phyloP scores from a whole-genome alignment of 2,113 vertebrate species.

The Lontra canadensis region DNA sequence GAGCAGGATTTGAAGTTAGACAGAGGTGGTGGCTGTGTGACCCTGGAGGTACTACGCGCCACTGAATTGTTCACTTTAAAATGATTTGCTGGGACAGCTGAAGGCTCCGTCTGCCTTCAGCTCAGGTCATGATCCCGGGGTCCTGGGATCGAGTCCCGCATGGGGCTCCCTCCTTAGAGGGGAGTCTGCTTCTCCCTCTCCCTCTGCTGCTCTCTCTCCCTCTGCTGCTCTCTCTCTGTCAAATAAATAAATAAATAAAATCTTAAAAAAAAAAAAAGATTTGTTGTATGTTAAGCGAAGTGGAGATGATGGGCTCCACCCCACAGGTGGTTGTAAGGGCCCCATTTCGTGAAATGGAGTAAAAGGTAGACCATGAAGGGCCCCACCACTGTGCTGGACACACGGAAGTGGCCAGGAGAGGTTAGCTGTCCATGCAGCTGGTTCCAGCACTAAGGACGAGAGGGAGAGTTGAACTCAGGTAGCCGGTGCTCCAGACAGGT shows the following conservation, averaged over 20 bases:
- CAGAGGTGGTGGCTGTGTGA: not conserved
- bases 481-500: not conserved
- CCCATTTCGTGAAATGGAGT: not conserved
- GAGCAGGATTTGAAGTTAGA: not conserved
- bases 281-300: not conserved
- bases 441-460: not conserved
- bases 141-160: not conserved
- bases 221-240: too few relatives aligned
- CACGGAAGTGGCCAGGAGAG: too few relatives aligned
- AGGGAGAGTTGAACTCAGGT: not conserved
- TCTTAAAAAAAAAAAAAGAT: not conserved
- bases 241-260: too few relatives aligned
- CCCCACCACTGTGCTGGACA: rapidly evolving
- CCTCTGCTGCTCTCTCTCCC: too few relatives aligned
- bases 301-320: not conserved
- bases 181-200: not conserved
- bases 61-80: not conserved
- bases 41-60: not conserved
- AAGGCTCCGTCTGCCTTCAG: not conserved
- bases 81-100: not conserved
- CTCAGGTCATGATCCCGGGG: not conserved
- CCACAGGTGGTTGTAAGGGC: not conserved
- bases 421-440: not conserved
- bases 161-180: not conserved
- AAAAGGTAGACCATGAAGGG: not conserved